Evolutionary conservation across 2,888 invertebrate species (phyloP), one percentile per base, ranked within the genome.

Genomic region (Cinara cedri): DNA sequence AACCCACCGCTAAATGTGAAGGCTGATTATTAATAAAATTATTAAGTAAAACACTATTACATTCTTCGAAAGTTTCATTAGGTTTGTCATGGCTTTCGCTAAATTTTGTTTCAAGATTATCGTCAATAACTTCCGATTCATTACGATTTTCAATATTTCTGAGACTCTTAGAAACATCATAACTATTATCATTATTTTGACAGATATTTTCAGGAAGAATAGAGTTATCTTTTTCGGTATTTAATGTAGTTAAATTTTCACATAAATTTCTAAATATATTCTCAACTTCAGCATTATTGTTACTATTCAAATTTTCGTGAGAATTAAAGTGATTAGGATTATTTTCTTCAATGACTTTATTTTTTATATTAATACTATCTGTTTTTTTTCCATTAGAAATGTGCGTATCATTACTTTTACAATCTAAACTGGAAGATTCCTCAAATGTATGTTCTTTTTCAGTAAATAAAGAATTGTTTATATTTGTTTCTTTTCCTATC

Each of bases 211-310:
- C 42, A 10, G 19, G 26, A 62, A 34, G 9, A n/a, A 42, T 24
- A 8, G 49, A 42, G 11, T 57, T n/a, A 24, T 34, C 51, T 51
- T 54, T 63, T 42, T 63, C 42, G 13, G 11, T 44, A 11, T 63
- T 42, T 4, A 63, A 65, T 42, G 42, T 63, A 1, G 34, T 63
- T 21, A 74, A 54, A 54, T 63, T 74, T 16, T 74, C 74, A 24
- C 21, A 42, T 1, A 63, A 42, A 42, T 74, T 34, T 63, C 54
- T 42, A 42, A 74, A 74, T 51, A 65, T 63, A 63, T 74, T 65
- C 11, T 65, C 63, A 54, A 74, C 42, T 63, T 65, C 42, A 11
- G 2, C 10, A 3, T 63, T 63, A 46, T 21, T 34, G 34, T 6
- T 46, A 6, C 1, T 2, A 19, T 60, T 72, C 1, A 19, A 72